Base-by-base conservation (phyloP, 2,888 invertebrate species). In the Hemithea aestivaria region DNA sequence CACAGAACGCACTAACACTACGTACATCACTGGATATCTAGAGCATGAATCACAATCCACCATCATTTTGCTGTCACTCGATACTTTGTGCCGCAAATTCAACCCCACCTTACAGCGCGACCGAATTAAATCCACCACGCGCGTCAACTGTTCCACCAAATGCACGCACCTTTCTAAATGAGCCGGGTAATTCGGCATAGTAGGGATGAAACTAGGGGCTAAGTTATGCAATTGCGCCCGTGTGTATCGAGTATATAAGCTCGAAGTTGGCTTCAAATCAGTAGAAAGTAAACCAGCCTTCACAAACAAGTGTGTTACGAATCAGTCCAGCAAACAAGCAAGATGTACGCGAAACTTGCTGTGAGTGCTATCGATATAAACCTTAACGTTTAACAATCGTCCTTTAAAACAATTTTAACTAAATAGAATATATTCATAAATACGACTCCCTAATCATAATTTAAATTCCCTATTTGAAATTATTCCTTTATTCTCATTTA, bases 321-420 rank as follows among this genome's bases (percentile, higher is more conserved):
- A 73, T 80, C 83, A 81, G 77, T 82, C 83, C 84, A 84, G 84
- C 84, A 59, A 67, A 59, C 58, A 70, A 67, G 65, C 74, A 84
- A 77, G 68, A 85, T 85, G 85, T 81, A 82, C 85, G 75, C 85
- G 49, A 83, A 83, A 77, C 73, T 85, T 74, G 78, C 85, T 71
- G 85, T 85, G 77, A 85, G 85, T 80, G 7, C 16, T 4, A 4
- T 16, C 16, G 16, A 16, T 16, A 16, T 5, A n/a, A n/a, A n/a
- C n/a, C n/a, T n/a, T n/a, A n/a, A n/a, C n/a, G n/a, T n/a, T n/a
- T n/a, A n/a, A n/a, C n/a, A n/a, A n/a, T n/a, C n/a, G n/a, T n/a
- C n/a, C n/a, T n/a, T 20, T 9, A 16, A 23, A 10, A 33, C 7
- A 31, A 16, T 4, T 5, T 5, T 16, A 16, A 16, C 16, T 16